These are phyloP conservation scores for Recurvirostra avosetta DNA, from an alignment of 2,113 vertebrate genomes.

Conservation along the genomic window DNA sequence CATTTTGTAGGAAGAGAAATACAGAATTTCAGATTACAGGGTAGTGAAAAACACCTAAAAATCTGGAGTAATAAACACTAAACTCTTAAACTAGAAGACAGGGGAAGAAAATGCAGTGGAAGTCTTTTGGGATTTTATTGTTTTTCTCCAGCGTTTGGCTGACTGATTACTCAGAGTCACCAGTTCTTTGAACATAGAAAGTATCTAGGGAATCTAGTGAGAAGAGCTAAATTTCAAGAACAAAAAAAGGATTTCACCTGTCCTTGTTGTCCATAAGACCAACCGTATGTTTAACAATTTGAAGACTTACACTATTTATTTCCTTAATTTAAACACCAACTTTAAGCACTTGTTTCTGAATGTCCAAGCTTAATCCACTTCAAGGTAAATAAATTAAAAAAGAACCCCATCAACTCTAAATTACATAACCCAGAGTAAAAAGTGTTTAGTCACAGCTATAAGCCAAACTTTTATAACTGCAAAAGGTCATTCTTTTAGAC, in stretches of 20 bases:
- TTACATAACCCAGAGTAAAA: not conserved
- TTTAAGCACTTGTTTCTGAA: not conserved
- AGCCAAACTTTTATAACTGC: not conserved
- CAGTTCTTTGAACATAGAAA: accelerated
- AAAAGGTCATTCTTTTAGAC: not conserved
- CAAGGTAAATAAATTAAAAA: not conserved
- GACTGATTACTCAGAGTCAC: not conserved
- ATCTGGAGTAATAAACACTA: not conserved
- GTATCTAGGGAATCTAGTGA: not conserved
- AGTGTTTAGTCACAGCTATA: not conserved
- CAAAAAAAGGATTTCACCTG: not conserved
- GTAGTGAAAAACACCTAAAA: not conserved
- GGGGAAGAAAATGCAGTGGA: not conserved
- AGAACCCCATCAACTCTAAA: not conserved
- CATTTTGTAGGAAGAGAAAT: not conserved
- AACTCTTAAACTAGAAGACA: not conserved
- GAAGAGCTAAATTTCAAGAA: not conserved
- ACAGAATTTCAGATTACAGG: not conserved
- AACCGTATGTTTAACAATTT: not conserved
- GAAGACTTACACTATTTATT: not conserved
- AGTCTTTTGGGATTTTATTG: not conserved
- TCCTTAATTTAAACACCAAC: not conserved
- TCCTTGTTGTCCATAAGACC: not conserved
- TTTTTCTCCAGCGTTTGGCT: not conserved
- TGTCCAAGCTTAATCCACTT: not conserved